phyloP scores from a whole-genome alignment of 2,888 invertebrate species.

The Seira ritae region DNA sequence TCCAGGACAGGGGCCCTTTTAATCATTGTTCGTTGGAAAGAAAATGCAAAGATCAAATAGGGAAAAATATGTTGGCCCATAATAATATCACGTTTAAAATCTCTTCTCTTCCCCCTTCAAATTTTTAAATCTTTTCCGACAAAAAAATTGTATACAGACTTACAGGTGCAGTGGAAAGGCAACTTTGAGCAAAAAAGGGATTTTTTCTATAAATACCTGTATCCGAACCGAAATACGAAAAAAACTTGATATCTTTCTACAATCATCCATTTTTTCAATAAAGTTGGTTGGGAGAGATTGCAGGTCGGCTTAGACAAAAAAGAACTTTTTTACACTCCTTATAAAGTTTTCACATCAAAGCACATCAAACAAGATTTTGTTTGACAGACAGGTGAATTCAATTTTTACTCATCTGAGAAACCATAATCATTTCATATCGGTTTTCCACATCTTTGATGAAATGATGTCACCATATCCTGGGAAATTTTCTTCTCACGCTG shows the following conservation, averaged over 20 bases:
- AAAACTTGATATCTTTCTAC: neutral
- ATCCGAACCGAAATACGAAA: neutral
- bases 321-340: neutral
- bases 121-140: no score
- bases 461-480: conserved; percentile 38
- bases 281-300: neutral
- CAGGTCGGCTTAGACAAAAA: neutral
- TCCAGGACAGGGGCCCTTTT: no score
- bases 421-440: neutral
- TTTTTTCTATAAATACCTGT: neutral
- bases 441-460: conserved; percentile 1
- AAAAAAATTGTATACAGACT: neutral
- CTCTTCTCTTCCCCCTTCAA: neutral
- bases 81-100: neutral
- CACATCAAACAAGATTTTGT: conserved; percentile 16
- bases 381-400: conserved; percentile 58
- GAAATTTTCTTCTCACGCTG: conserved; percentile 37
- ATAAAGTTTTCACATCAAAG: neutral
- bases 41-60: no score
- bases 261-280: neutral
- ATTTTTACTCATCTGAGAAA: neutral
- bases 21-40: no score
- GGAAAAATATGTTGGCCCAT: no score
- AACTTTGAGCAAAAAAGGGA: neutral
- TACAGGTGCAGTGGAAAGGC: conserved; percentile 29